Percentiles rank a stretch among this genome's conserved stretches.
Evolutionary conservation across 2,888 invertebrate genomes (phyloP).

Genomic region (Cyclophora albipunctata): DNA sequence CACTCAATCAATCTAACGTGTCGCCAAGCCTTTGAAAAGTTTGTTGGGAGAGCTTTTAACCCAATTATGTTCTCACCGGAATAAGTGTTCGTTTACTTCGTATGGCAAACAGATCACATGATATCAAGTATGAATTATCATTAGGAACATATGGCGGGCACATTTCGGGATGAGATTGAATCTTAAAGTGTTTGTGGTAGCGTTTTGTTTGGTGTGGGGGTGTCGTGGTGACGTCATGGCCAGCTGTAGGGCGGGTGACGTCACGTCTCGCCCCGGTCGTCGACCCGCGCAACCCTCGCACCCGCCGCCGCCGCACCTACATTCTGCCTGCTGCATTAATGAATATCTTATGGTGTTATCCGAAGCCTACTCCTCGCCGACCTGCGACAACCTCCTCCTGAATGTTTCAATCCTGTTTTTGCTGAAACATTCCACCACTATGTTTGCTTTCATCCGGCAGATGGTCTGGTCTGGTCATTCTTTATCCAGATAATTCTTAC

Average conservation of each 20-base stretch:
- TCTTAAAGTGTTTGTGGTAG: conserved; percentile 42
- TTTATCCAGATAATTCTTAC: no score
- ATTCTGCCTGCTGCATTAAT: conserved; percentile 42
- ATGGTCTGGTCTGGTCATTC: no score
- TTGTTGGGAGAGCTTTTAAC: conserved; percentile 27
- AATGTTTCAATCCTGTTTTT: conserved; percentile 18
- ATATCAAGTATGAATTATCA: conserved; percentile 50
- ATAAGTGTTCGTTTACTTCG: conserved; percentile 46
- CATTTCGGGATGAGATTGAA: conserved; percentile 47
- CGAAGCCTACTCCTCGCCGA: conserved; percentile 34
- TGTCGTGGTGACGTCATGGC: conserved; percentile 61
- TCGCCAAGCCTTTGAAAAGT: neutral
- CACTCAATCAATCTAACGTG: neutral
- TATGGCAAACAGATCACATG: conserved; percentile 46
- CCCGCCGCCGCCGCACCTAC: conserved; percentile 39
- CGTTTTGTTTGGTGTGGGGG: conserved; percentile 39
- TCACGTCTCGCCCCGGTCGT: conserved; percentile 60
- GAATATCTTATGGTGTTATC: conserved; percentile 61
- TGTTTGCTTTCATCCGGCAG: no score
- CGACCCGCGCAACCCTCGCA: conserved; percentile 51
- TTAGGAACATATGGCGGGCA: conserved; percentile 57
- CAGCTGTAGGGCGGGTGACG: conserved; percentile 73
- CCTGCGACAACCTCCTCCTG: conserved; percentile 60
- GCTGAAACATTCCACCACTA: neutral
- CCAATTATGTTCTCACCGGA: conserved; percentile 34